Evolutionary conservation across 2,797 vertebrate species (phyloP), one percentile per base, ranked within the genome.

Genomic region (Enteromius thamalakanensis): DNA sequence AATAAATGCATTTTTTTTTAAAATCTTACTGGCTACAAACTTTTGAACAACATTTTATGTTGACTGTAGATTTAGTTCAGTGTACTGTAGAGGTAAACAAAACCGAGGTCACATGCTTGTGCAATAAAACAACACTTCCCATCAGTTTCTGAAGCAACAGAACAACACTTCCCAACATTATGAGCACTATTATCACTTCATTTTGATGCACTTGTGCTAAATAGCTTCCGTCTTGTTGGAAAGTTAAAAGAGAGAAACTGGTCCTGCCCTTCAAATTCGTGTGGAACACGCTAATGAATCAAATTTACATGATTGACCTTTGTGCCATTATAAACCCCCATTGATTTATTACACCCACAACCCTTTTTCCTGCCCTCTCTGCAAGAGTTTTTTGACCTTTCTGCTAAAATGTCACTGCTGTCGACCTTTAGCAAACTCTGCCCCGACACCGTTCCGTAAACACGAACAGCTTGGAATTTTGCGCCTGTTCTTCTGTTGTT

Each of bases 341-440:
- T 68, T 79, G 58, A 77, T 86, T 77, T 32, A 40, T 79, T 72
- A 80, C 49, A 58, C 75, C 71, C 75, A 84, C 70, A 64, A 69
- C 45, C 26, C 64, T 21, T 65, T 65, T 37, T 67, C 40, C 49
- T 37, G 29, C 62, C n/a, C 68, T 77, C 67, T 53, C 37, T 4
- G 29, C 21, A n/a, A 26, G 15, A 40, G 49, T 69, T 77, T 72
- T 82, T 70, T 86, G 76, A 86, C 85, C 87, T 89, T 89, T 84
- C 34, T 3, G 53, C 37, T 68, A 64, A 89, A 87, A 89, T 82
- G 81, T 82, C 81, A 86, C 64, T 21, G 37, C 34, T 21, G 15
- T 10, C 76, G 76, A 87, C 82, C 83, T 87, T 89, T 86, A 67
- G 78, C 65, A 86, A 82, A 81, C 62, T 64, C 19, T 40, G 1